phyloP scores from a whole-genome alignment of 2,797 vertebrate species.

The Microctenopoma stevenorrisi region DNA sequence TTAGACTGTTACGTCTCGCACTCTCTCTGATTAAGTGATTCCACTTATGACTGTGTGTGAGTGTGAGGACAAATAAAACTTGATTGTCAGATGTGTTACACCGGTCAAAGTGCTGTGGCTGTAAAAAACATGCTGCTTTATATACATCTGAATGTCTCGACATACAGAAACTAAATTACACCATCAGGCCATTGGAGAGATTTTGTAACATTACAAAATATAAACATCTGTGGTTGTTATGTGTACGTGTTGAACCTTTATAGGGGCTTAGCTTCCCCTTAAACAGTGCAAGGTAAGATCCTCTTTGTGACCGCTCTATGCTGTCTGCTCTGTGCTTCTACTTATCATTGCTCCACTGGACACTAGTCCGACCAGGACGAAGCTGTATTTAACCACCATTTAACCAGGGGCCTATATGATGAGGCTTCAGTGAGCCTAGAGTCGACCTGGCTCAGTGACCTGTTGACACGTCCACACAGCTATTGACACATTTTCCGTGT shows the following conservation, averaged over 20 bases:
- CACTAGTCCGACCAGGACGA: neutral
- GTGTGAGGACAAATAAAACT: neutral
- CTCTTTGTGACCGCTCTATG: constrained; percentile 4
- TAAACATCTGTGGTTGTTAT: constrained; percentile 52
- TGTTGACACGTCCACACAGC: neutral
- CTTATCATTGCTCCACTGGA: neutral
- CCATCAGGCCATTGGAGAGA: constrained; percentile 54
- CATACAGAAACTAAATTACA: constrained; percentile 54
- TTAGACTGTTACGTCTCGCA: constrained; percentile 31
- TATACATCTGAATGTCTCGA: constrained; percentile 37
- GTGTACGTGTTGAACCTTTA: constrained; percentile 20
- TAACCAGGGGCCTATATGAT: constrained; percentile 1
- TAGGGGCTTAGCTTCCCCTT: neutral
- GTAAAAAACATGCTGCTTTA: constrained; percentile 26
- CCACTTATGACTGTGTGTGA: constrained; percentile 14
- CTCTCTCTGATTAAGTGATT: constrained; percentile 16
- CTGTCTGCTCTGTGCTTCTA: neutral
- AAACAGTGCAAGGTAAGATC: constrained; percentile 39
- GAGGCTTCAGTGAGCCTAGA: neutral
- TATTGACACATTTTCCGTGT: neutral
- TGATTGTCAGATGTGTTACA: constrained; percentile 61
- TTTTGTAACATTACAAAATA: constrained; percentile 47
- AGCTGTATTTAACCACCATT: constrained; percentile 1
- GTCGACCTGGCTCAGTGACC: constrained; percentile 3
- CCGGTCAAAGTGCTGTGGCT: constrained; percentile 25